Evolutionary conservation across 2,113 vertebrate species (phyloP).

Genomic region (Butorides virescens): DNA sequence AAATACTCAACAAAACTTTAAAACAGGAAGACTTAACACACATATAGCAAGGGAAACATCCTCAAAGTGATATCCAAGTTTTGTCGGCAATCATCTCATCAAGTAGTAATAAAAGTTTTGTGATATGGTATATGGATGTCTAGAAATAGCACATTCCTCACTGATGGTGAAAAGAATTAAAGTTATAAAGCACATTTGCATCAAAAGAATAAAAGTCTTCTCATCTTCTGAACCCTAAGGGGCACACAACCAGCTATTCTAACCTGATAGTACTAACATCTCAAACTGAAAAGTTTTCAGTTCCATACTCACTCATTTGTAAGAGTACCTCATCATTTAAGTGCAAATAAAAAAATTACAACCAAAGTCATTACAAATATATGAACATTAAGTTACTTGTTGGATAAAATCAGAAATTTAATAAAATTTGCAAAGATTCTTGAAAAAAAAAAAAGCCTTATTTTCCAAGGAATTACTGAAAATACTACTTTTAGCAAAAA

Average conservation of each 20-base stretch:
- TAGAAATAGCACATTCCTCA: neutral
- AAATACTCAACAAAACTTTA: neutral
- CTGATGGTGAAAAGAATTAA: neutral
- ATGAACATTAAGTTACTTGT: neutral
- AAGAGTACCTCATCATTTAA: neutral
- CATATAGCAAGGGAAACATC: neutral
- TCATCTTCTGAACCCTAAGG: neutral
- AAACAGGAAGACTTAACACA: neutral
- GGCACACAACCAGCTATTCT: neutral
- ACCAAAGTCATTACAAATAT: neutral
- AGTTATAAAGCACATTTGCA: neutral
- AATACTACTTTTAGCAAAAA: neutral
- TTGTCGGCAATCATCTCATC: neutral
- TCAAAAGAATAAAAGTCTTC: neutral
- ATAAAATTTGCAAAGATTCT: neutral
- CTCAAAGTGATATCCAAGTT: neutral
- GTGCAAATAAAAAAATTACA: neutral
- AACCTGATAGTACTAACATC: neutral
- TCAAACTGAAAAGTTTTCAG: neutral
- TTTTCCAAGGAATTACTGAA: neutral
- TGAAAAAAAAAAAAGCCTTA: neutral
- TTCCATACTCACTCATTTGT: neutral
- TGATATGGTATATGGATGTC: neutral
- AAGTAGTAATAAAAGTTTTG: fast-evolving
- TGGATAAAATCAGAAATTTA: neutral